Percentiles rank a stretch among this genome's conserved stretches.
Evolutionary conservation across 1,140 invertebrate species (phyloP).

Genomic region (Liolophura sinensis): DNA sequence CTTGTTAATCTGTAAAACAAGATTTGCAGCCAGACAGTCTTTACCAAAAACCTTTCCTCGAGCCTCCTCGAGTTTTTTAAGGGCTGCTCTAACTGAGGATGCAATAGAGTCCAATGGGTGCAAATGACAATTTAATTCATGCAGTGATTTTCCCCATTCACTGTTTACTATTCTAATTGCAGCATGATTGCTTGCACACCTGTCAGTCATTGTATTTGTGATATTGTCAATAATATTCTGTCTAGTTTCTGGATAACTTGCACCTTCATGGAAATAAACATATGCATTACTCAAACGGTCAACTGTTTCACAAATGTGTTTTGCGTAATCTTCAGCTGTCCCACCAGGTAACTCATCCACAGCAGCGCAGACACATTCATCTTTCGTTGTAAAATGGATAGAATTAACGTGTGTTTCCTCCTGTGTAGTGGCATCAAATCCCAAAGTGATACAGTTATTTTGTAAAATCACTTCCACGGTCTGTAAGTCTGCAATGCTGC

Average conservation of each 20-base stretch:
- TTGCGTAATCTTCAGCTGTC: slow-evolving; percentile 14
- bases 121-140: no score
- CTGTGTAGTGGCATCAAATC: slow-evolving; percentile 12
- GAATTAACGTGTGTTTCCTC: slow-evolving; percentile 17
- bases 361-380: slow-evolving; percentile 7
- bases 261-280: slow-evolving; percentile 1
- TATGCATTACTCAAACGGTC: slow-evolving; percentile 9
- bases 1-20: neutral
- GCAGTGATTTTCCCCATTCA: no score
- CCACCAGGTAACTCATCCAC: slow-evolving; percentile 17
- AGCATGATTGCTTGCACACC: slow-evolving; percentile 1
- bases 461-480: slow-evolving; percentile 1
- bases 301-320: slow-evolving; percentile 8
- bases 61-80: no score
- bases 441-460: slow-evolving; percentile 7
- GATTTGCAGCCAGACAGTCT: no score
- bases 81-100: no score
- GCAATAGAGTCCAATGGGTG: no score
- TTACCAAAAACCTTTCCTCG: no score
- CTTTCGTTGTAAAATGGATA: slow-evolving; percentile 18
- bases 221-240: slow-evolving; percentile 6
- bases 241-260: neutral
- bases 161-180: no score
- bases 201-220: slow-evolving; percentile 2
- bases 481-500: slow-evolving; percentile 10